Conservation (phyloP, 2,888 invertebrate species). For the Microplitis deprimator region DNA sequence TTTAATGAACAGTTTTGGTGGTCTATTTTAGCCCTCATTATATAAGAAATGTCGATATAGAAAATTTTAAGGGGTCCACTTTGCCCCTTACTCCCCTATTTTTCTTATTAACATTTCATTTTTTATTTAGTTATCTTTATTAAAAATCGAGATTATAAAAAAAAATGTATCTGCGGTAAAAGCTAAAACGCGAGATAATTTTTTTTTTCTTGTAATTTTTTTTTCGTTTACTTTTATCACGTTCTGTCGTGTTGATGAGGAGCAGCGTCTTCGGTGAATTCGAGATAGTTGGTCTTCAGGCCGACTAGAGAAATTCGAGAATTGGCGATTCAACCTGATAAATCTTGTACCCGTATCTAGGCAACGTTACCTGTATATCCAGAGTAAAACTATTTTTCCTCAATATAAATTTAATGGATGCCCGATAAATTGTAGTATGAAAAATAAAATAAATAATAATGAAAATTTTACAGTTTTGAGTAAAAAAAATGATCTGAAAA, state of each 20-base stretch:
- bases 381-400: neutral
- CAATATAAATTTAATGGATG: neutral
- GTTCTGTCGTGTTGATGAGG: slow-evolving; percentile 20
- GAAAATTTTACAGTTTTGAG: no score
- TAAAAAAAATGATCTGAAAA: no score
- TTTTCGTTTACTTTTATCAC: slow-evolving; percentile 7
- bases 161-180: neutral
- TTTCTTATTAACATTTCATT: no score
- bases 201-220: no score
- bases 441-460: neutral
- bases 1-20: no score
- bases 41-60: no score
- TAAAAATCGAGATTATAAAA: neutral
- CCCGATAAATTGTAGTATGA: neutral
- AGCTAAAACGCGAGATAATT: neutral
- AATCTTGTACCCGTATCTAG: neutral
- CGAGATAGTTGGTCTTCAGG: slow-evolving; percentile 2
- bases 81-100: no score
- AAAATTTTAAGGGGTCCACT: no score
- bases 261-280: slow-evolving; percentile 1
- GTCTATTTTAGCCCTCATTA: no score
- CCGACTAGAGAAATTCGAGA: slow-evolving; percentile 12
- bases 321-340: slow-evolving; percentile 16
- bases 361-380: neutral
- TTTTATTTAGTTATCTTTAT: neutral